phyloP scores from a whole-genome alignment of 2,113 vertebrate genomes.

The Centrocercus urophasianus region DNA sequence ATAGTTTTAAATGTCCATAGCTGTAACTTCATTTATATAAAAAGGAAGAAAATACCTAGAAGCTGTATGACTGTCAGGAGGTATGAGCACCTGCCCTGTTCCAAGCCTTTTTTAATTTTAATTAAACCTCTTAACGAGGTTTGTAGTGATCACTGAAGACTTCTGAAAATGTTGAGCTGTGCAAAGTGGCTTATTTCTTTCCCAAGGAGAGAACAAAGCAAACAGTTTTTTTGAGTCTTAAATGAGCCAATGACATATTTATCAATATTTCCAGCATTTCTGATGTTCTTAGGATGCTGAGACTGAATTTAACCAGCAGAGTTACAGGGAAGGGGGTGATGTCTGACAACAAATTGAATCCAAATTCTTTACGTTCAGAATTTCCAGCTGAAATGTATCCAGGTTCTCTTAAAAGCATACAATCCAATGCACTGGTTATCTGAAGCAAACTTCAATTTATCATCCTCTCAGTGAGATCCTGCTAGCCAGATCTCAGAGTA shows the following conservation, averaged over 20 bases:
- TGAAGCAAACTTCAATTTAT: not conserved
- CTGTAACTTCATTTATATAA: not conserved
- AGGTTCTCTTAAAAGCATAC: not conserved
- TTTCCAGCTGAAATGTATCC: not conserved
- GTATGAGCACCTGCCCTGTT: not conserved
- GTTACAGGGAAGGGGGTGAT: not conserved
- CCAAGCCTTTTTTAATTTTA: not conserved
- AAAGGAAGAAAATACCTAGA: not conserved
- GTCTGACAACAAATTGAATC: not conserved
- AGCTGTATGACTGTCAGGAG: not conserved
- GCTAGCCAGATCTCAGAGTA: not conserved
- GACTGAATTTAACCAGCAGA: not conserved
- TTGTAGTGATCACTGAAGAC: not conserved
- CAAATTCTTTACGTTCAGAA: not conserved
- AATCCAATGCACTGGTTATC: not conserved
- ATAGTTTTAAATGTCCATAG: not conserved
- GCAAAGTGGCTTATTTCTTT: not conserved
- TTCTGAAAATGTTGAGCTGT: not conserved
- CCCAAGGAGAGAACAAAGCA: not conserved
- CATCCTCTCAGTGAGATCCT: not conserved
- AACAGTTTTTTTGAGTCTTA: not conserved
- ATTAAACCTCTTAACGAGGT: not conserved
- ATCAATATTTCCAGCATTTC: not conserved
- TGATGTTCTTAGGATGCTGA: not conserved
- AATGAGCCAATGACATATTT: not conserved